Conservation (phyloP, 1,140 invertebrate genomes). For the Doryteuthis pealeii region DNA sequence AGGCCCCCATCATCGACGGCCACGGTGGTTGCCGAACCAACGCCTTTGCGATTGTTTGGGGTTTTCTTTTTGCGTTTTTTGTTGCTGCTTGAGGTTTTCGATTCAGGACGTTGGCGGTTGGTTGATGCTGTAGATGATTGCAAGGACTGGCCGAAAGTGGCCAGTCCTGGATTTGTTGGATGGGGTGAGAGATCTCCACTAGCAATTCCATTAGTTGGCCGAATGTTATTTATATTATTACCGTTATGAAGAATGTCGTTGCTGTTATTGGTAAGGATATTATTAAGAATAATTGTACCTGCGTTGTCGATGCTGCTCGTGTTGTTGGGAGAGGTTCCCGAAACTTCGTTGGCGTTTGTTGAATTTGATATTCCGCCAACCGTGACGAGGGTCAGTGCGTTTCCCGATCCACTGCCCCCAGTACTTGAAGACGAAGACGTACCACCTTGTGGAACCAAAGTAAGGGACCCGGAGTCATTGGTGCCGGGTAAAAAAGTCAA, state of each 20-base stretch:
- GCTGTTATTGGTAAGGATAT: not conserved
- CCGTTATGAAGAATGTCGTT: not conserved
- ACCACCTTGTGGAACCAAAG: not conserved
- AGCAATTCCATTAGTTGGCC: too few relatives aligned
- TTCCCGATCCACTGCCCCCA: not conserved
- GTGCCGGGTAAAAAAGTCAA: not conserved
- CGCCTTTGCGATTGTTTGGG: too few relatives aligned
- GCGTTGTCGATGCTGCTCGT: not conserved
- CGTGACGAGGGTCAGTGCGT: not conserved
- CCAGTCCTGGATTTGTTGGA: too few relatives aligned
- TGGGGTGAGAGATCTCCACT: too few relatives aligned
- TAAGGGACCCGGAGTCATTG: not conserved
- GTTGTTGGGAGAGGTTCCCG: not conserved
- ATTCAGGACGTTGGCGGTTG: too few relatives aligned
- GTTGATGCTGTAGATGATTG: too few relatives aligned
- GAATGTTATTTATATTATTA: not conserved
- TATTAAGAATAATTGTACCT: not conserved
- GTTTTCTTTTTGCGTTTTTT: too few relatives aligned
- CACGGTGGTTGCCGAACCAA: too few relatives aligned
- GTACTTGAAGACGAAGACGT: not conserved
- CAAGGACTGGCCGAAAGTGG: too few relatives aligned
- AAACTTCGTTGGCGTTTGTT: not conserved
- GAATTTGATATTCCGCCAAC: not conserved
- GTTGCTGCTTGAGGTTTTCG: too few relatives aligned
- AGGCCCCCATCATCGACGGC: too few relatives aligned